These are phyloP conservation scores for Drepana falcataria DNA, from an alignment of 2,888 invertebrate genomes.

Conservation along the genomic window DNA sequence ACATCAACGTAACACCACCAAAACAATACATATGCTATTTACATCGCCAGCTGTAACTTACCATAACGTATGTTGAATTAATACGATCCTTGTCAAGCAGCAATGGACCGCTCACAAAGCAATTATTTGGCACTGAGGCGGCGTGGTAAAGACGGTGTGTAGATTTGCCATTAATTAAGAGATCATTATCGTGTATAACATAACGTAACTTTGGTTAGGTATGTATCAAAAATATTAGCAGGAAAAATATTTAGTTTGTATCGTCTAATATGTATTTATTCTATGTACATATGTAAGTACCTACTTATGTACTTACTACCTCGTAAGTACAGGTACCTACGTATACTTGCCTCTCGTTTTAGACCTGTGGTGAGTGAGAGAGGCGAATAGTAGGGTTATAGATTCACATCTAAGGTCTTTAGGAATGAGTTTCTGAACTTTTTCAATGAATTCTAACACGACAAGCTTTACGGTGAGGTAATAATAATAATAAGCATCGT, in stretches of 20 bases:
- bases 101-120: slow-evolving; percentile 28
- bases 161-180: slow-evolving; percentile 40
- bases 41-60: background rate
- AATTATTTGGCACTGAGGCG: slow-evolving; percentile 17
- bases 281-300: no score
- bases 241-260: background rate
- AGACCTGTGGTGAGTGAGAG: no score
- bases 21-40: background rate
- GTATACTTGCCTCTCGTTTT: no score
- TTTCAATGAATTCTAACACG: no score
- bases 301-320: no score
- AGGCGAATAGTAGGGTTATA: no score
- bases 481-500: no score
- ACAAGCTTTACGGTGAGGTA: no score
- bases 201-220: slow-evolving; percentile 1
- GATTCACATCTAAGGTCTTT: no score
- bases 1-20: slow-evolving; percentile 18
- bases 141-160: slow-evolving; percentile 9
- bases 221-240: background rate
- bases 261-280: no score
- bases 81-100: slow-evolving; percentile 8
- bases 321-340: no score
- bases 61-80: slow-evolving; percentile 1
- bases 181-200: slow-evolving; percentile 28
- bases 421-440: no score